These are phyloP conservation scores for Agriopis marginaria DNA, from an alignment of 2,888 invertebrate genomes.

Conservation along the genomic window DNA sequence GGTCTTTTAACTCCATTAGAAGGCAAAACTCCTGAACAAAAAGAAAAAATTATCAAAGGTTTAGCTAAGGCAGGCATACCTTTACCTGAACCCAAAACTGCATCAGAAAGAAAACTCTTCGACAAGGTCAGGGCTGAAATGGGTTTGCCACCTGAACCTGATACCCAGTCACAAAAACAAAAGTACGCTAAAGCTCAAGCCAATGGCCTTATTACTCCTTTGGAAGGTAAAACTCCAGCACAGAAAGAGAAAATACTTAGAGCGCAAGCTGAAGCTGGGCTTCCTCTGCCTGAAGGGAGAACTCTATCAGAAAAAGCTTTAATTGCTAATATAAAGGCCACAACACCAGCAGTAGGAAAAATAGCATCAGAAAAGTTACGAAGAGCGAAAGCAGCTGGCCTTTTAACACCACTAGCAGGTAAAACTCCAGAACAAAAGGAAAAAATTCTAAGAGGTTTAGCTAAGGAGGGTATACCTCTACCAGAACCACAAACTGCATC, in stretches of 20 bases:
- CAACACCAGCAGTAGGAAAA: constrained; percentile 35
- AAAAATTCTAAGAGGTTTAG: constrained; percentile 46
- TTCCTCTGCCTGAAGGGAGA: constrained; percentile 52
- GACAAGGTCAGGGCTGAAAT: constrained; percentile 41
- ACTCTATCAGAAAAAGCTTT: constrained; percentile 51
- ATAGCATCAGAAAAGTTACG: constrained; percentile 44
- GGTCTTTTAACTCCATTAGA: constrained; percentile 53
- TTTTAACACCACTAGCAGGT: constrained; percentile 50
- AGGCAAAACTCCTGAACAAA: constrained; percentile 50
- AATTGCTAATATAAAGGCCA: constrained; percentile 30
- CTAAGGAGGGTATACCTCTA: constrained; percentile 47
- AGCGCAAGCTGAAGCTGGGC: constrained; percentile 45
- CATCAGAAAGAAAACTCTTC: constrained; percentile 50
- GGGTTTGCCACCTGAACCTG: constrained; percentile 18
- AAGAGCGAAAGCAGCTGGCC: constrained; percentile 51
- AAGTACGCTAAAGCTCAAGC: constrained; percentile 47
- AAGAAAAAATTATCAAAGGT: constrained; percentile 46
- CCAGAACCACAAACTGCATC: constrained; percentile 46
- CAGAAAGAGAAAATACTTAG: constrained; percentile 52
- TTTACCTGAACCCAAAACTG: constrained; percentile 48
- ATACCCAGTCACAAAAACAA: constrained; percentile 47
- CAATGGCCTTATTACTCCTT: constrained; percentile 46
- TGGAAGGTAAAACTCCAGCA: constrained; percentile 46
- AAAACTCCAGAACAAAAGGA: constrained; percentile 45
- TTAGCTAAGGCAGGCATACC: constrained; percentile 46